Conservation (phyloP, 1,140 invertebrate species). For the Nautilus pompilius region DNA sequence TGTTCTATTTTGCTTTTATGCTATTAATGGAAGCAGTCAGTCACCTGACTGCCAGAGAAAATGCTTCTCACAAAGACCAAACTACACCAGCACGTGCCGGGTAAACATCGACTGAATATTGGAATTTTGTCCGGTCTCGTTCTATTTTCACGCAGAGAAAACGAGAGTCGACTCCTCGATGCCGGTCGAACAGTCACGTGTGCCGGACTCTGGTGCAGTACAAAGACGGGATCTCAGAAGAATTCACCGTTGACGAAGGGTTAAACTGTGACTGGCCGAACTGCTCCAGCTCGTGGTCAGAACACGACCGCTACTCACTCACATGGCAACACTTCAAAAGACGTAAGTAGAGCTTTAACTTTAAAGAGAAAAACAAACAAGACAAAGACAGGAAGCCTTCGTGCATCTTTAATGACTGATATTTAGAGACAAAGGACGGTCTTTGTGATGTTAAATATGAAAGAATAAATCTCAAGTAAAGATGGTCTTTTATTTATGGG, state of each 20-base stretch:
- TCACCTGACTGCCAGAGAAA: no score
- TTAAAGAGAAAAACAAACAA: neutral
- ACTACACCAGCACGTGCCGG: no score
- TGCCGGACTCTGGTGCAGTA: slow-evolving; percentile 2
- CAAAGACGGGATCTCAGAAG: neutral
- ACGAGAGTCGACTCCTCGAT: neutral
- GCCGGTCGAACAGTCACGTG: neutral
- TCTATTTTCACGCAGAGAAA: neutral
- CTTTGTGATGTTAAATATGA: neutral
- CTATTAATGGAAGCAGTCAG: no score
- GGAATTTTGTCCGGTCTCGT: no score
- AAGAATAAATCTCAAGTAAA: neutral
- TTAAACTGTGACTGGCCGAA: neutral
- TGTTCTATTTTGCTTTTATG: no score
- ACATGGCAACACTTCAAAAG: slow-evolving; percentile 2
- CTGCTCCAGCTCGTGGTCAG: neutral
- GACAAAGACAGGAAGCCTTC: neutral
- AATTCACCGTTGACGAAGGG: neutral
- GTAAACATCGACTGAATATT: no score
- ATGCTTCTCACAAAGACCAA: no score
- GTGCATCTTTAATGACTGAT: neutral
- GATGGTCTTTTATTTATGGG: neutral
- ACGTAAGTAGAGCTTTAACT: neutral
- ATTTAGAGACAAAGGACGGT: neutral
- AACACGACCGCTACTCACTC: slow-evolving; percentile 1